Base-by-base conservation (phyloP, 2,797 vertebrate genomes). In the Sebastes aleutianus region DNA sequence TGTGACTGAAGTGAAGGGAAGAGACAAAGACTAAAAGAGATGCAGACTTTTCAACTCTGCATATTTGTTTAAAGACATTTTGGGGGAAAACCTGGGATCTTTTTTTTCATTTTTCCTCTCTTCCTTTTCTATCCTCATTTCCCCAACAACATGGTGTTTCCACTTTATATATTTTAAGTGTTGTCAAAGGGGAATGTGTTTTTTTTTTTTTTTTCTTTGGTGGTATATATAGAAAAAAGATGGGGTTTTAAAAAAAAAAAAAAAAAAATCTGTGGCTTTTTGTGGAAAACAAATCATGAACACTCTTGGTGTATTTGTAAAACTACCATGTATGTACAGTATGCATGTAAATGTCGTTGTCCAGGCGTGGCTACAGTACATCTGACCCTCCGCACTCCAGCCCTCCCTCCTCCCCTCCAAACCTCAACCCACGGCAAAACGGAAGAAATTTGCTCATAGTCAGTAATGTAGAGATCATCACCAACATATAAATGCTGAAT, bases 301-400 rank as follows among this genome's bases (percentile, higher is more conserved):
- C 96, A 97, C 97, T 96, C 91, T 97, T 96, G 97, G 96, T 98
- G 97, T 99, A 99, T 98, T 98, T 99, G 97, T 99, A 98, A 98
- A 94, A 87, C 90, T 97, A 97, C 96, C 96, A 97, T 98, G 97
- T 99, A 99, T 98, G 98, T 99, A 94, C 92, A 94, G 93, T 93
- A 98, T 99, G 98, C 98, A 99, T 99, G 97, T 99, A 97, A 97
- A 97, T 99, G 98, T 98, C 95, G 95, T 98, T 93, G 96, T 98
- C 96, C 96, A 96, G 93, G 96, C 95, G 97, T 99, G 97, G 97
- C 97, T 98, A 97, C 94, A 95, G 93, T 95, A 94, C 95, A 94
- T 93, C 88, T 69, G 84, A 85, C 88, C 91, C 89, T 87, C 80
- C 61, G 72, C 87, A 89, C 84, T 62, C 82, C 77, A 65, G 18